Conservation (phyloP, 1,140 invertebrate genomes). For the Drosophila triauraria region DNA sequence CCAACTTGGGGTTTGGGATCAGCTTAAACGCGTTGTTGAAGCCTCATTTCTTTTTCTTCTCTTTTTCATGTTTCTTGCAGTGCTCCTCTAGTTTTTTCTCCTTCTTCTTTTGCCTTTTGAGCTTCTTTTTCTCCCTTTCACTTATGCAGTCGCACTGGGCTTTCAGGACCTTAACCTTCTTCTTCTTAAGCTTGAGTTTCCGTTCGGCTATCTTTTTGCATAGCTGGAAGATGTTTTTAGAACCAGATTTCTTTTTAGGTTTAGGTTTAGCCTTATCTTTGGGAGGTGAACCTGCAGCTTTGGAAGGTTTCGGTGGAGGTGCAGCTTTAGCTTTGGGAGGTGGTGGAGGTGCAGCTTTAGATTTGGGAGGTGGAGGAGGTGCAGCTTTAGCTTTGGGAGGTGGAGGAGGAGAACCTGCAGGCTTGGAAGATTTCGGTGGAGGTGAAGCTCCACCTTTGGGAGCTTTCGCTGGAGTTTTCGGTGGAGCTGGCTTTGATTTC, state of each 20-base stretch:
- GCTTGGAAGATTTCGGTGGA: background rate
- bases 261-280: background rate
- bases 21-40: background rate
- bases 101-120: constrained; percentile 1
- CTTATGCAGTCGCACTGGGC: background rate
- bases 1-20: background rate
- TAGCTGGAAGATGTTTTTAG: background rate
- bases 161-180: background rate
- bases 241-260: background rate
- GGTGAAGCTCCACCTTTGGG: background rate
- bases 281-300: background rate
- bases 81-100: constrained; percentile 8
- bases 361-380: background rate
- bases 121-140: constrained; percentile 14
- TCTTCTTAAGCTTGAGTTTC: constrained; percentile 11
- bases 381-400: background rate
- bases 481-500: background rate
- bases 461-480: background rate
- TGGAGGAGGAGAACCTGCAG: background rate
- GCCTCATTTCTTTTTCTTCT: background rate
- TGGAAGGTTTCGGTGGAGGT: background rate
- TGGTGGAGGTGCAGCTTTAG: background rate
- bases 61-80: constrained; percentile 24
- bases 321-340: background rate
- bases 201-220: constrained; percentile 24